Evolutionary conservation across 2,888 invertebrate genomes (phyloP).

Genomic region (Orchestes rusci): DNA sequence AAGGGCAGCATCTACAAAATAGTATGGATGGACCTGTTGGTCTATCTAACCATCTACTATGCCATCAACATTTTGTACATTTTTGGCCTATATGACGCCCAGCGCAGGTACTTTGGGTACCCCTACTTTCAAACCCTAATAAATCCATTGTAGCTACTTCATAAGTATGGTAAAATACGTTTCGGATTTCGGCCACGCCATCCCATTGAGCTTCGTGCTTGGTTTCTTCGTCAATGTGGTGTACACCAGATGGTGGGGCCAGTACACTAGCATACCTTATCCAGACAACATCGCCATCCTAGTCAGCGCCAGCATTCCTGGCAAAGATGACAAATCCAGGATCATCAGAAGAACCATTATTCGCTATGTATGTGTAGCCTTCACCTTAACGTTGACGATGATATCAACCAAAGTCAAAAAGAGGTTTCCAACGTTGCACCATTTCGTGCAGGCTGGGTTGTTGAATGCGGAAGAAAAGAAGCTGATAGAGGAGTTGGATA

Average conservation of each 20-base stretch:
- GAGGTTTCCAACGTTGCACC: conserved; percentile 72
- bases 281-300: conserved; percentile 77
- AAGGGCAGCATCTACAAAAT: conserved; percentile 91
- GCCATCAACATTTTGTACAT: conserved; percentile 71
- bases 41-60: conserved; percentile 74
- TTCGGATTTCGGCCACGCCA: conserved; percentile 73
- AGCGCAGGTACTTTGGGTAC: too few species aligned
- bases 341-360: conserved; percentile 72
- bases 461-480: conserved; percentile 69
- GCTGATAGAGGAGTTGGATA: conserved; percentile 69
- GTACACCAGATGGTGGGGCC: conserved; percentile 86
- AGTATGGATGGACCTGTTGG: conserved; percentile 80
- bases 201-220: conserved; percentile 85
- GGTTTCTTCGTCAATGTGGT: conserved; percentile 92
- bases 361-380: conserved; percentile 72
- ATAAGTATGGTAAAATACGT: conserved; percentile 77
- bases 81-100: conserved; percentile 57
- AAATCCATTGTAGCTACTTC: conserved; percentile 58
- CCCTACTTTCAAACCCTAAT: too few species aligned
- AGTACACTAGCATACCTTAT: conserved; percentile 73
- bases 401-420: conserved; percentile 82
- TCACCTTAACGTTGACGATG: conserved; percentile 76
- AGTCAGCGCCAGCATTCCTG: conserved; percentile 70
- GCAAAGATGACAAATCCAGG: conserved; percentile 69
- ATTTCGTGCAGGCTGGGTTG: conserved; percentile 75